Evolutionary conservation across 2,113 vertebrate species (phyloP).

Genomic region (Xenopus tropicalis): DNA sequence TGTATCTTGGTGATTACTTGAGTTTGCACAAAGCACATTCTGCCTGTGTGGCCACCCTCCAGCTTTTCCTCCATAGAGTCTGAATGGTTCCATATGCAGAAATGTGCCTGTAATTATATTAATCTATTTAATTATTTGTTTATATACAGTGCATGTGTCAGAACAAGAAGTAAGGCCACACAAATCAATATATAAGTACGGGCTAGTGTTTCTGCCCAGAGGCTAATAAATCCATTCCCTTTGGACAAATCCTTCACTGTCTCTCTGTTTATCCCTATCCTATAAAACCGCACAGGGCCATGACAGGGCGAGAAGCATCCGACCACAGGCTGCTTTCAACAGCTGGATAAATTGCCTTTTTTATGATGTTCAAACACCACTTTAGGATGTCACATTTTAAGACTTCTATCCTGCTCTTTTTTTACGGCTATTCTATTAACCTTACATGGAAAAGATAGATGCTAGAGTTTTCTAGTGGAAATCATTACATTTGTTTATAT

Average conservation of each 20-base stretch:
- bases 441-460: not conserved
- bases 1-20: no score
- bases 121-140: not conserved
- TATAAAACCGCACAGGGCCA: not conserved
- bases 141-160: not conserved
- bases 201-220: not conserved
- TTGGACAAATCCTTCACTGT: not conserved
- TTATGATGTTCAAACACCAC: constrained; percentile 14
- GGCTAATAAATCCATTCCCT: not conserved
- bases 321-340: not conserved
- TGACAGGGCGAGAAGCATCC: not conserved
- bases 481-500: no score
- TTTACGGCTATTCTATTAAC: constrained; percentile 14
- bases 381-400: constrained; percentile 19
- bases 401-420: constrained; percentile 1
- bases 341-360: constrained; percentile 12
- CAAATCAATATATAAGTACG: not conserved
- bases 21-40: not conserved
- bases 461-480: no score
- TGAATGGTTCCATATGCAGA: no score
- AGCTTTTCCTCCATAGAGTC: no score
- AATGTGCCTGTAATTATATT: no score
- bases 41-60: no score
- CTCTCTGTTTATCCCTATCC: not conserved
- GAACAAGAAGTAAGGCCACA: not conserved